A percentile compares a stretch with the other conserved stretches of the same genome.
Evolutionary conservation across 2,888 invertebrate genomes (phyloP).

Genomic region (Machimus atricapillus): DNA sequence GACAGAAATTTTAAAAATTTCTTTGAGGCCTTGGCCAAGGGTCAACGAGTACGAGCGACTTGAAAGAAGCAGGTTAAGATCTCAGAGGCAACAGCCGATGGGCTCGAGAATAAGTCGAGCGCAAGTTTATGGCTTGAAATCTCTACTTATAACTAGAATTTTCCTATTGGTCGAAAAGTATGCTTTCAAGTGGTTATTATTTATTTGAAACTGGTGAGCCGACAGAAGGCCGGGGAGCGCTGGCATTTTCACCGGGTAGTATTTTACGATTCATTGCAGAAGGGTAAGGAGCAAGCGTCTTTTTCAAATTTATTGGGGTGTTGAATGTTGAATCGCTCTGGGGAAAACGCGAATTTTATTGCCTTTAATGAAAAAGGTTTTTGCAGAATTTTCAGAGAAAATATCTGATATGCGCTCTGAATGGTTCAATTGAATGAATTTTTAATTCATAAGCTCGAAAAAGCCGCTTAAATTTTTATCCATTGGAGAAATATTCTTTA

Average conservation of each 20-base stretch:
- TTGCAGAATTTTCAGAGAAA: background rate
- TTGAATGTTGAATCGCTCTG: background rate
- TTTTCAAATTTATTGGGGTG: conserved; percentile 28
- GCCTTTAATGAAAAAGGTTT: background rate
- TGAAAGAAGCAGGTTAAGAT: background rate
- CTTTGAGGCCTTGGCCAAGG: background rate
- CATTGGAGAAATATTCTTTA: background rate
- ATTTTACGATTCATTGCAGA: background rate
- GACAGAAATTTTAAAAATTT: background rate
- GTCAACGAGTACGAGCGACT: background rate
- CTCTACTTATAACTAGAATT: background rate
- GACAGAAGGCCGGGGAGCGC: background rate
- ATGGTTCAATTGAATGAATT: background rate
- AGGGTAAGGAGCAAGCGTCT: conserved; percentile 9
- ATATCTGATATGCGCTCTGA: background rate
- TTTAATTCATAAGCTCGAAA: background rate
- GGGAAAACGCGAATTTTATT: background rate
- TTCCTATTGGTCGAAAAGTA: background rate
- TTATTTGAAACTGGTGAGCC: background rate
- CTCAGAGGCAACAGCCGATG: background rate
- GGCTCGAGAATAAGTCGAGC: background rate
- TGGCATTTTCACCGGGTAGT: background rate
- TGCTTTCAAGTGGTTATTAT: conserved; percentile 3
- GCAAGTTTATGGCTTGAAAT: conserved; percentile 8
- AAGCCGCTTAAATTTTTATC: background rate